phyloP scores from a whole-genome alignment of 2,888 invertebrate genomes.

The Bruchidius siliquastri region DNA sequence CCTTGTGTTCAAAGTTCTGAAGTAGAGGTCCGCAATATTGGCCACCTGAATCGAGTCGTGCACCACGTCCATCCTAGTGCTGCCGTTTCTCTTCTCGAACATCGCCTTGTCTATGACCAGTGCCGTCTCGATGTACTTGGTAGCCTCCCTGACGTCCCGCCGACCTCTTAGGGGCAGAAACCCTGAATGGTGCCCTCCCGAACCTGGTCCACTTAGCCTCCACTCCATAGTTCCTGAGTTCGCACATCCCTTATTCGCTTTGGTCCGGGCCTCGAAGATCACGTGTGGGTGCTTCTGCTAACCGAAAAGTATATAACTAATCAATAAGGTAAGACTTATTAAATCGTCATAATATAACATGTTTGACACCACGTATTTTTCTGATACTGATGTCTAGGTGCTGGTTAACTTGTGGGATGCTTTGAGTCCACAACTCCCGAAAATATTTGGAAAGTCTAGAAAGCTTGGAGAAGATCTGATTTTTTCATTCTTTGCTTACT shows the following conservation, averaged over 20 bases:
- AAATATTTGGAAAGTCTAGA: too few species aligned
- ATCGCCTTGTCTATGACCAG: slow-evolving; percentile 94
- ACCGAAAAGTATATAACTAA: slow-evolving; percentile 34
- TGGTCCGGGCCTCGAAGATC: slow-evolving; percentile 90
- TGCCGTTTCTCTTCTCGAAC: slow-evolving; percentile 89
- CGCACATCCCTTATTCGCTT: slow-evolving; percentile 88
- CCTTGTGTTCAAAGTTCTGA: slow-evolving; percentile 84
- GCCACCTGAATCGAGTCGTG: slow-evolving; percentile 95
- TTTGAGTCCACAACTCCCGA: too few species aligned
- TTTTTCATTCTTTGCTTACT: too few species aligned
- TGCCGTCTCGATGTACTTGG: slow-evolving; percentile 94
- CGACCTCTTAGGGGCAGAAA: slow-evolving; percentile 42
- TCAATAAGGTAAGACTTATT: not conserved
- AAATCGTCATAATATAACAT: too few species aligned
- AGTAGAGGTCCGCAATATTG: slow-evolving; percentile 88
- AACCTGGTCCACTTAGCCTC: slow-evolving; percentile 50
- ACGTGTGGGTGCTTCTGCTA: slow-evolving; percentile 97
- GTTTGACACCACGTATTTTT: too few species aligned
- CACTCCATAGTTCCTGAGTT: slow-evolving; percentile 74
- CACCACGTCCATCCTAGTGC: slow-evolving; percentile 64
- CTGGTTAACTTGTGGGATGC: too few species aligned
- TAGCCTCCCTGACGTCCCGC: slow-evolving; percentile 82
- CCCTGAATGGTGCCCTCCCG: slow-evolving; percentile 28
- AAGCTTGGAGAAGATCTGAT: too few species aligned
- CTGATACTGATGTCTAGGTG: too few species aligned